A percentile compares a stretch with the other conserved stretches of the same genome.
Conservation (phyloP, 1,140 invertebrate species). For the Chironomus tepperi region DNA sequence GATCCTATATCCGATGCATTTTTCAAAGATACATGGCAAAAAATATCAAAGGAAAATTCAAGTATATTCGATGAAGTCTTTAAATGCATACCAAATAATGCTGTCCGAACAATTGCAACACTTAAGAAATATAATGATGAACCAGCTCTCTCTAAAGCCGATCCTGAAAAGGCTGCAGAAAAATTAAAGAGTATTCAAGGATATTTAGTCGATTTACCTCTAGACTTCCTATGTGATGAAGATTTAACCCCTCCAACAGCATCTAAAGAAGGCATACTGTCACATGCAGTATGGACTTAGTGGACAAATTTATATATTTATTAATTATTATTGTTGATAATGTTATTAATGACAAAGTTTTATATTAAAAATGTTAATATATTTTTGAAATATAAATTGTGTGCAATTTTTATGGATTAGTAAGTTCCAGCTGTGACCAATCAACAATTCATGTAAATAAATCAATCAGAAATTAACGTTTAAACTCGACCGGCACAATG, state of each 20-base stretch:
- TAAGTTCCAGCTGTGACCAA: too few species aligned
- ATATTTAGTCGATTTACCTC: slow-evolving; percentile 74
- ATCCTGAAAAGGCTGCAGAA: slow-evolving; percentile 59
- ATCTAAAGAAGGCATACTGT: slow-evolving; percentile 76
- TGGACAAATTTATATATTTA: background rate
- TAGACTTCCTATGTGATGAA: slow-evolving; percentile 78
- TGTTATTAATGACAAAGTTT: too few species aligned
- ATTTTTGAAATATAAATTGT: too few species aligned
- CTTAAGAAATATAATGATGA: slow-evolving; percentile 63
- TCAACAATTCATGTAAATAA: too few species aligned
- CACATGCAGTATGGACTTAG: slow-evolving; percentile 69
- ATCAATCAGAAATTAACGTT: too few species aligned
- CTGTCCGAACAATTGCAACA: slow-evolving; percentile 61
- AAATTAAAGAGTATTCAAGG: slow-evolving; percentile 70
- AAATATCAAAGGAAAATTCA: slow-evolving; percentile 69
- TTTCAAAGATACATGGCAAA: slow-evolving; percentile 72
- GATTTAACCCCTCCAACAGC: slow-evolving; percentile 65
- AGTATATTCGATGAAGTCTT: slow-evolving; percentile 83
- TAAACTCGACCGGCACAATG: too few species aligned
- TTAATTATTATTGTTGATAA: too few species aligned
- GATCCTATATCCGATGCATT: slow-evolving; percentile 70
- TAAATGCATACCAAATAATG: slow-evolving; percentile 73
- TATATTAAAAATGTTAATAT: too few species aligned
- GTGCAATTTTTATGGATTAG: too few species aligned
- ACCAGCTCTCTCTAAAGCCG: slow-evolving; percentile 51